Evolutionary conservation across 2,888 invertebrate genomes (phyloP).

Genomic region (Protodeltote pygarga): DNA sequence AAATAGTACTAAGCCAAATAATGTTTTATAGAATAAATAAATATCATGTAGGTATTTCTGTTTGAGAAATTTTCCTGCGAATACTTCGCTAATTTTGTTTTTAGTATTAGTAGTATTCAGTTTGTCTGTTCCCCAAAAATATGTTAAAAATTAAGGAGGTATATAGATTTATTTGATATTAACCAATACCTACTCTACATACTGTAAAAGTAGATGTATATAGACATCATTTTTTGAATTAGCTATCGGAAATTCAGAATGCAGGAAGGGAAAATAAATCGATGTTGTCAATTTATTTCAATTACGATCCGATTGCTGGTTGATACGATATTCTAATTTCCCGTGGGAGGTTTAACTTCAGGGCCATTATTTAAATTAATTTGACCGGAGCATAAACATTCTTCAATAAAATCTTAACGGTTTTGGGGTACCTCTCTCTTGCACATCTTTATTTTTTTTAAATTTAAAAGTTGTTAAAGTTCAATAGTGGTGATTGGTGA

Average conservation of each 20-base stretch:
- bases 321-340: conserved; percentile 30
- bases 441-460: background rate
- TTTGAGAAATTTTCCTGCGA: too few relatives aligned
- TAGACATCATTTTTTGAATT: background rate
- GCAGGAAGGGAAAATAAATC: conserved; percentile 3
- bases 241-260: background rate
- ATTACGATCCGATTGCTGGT: conserved; percentile 10
- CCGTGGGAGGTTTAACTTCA: conserved; percentile 41
- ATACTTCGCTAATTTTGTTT: too few relatives aligned
- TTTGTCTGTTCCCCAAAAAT: too few relatives aligned
- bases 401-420: background rate
- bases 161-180: too few relatives aligned
- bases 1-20: too few relatives aligned
- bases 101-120: too few relatives aligned
- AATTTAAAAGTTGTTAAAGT: too few relatives aligned
- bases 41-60: too few relatives aligned
- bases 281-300: conserved; percentile 26
- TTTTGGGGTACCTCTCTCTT: background rate
- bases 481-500: too few relatives aligned
- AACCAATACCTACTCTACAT: too few relatives aligned
- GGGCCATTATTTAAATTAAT: conserved; percentile 27
- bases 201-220: background rate
- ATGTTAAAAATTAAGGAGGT: too few relatives aligned
- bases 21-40: too few relatives aligned
- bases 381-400: background rate